These are phyloP conservation scores for Psilopsiagon aurifrons DNA, from an alignment of 2,113 vertebrate species.

Conservation along the genomic window DNA sequence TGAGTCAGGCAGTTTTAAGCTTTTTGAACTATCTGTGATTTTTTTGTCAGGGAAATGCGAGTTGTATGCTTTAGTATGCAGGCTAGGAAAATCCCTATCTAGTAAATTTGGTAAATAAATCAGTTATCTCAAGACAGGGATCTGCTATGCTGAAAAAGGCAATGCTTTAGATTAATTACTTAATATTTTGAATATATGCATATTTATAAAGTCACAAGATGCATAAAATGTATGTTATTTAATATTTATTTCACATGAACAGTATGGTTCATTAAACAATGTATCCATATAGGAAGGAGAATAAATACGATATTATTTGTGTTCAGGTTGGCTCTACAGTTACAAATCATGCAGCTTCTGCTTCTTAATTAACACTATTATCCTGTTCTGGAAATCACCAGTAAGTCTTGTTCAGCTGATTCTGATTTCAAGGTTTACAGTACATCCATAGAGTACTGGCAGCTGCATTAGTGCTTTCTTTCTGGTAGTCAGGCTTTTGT, in stretches of 20 bases:
- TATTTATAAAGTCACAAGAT: not conserved
- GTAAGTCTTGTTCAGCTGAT: not conserved
- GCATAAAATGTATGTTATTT: not conserved
- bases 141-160: not conserved
- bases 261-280: not conserved
- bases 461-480: not conserved
- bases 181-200: not conserved
- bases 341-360: not conserved
- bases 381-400: not conserved
- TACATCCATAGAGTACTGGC: not conserved
- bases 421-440: not conserved
- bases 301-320: not conserved
- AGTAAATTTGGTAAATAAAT: not conserved
- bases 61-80: not conserved
- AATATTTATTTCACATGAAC: not conserved
- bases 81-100: not conserved
- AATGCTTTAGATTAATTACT: not conserved
- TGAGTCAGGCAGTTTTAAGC: not conserved
- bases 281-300: not conserved
- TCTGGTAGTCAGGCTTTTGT: not conserved
- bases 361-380: not conserved
- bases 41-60: not conserved
- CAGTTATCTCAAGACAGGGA: not conserved
- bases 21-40: not conserved
- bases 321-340: not conserved